phyloP scores from a whole-genome alignment of 1,140 invertebrate species.

The Drosophila kikkawai region DNA sequence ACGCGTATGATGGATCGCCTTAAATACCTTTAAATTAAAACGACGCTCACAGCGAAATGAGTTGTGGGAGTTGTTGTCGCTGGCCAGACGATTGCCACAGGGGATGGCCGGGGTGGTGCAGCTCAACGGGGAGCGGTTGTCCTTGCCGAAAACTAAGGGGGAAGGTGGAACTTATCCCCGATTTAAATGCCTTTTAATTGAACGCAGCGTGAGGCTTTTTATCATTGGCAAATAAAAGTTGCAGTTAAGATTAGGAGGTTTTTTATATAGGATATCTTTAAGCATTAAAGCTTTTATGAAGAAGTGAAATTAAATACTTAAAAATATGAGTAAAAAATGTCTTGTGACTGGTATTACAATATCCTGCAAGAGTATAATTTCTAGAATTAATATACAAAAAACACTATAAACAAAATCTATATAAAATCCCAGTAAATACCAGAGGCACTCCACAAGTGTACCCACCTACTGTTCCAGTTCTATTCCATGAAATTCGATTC shows the following conservation, averaged over 20 bases:
- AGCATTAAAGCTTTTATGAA: background rate
- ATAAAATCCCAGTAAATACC: conserved; percentile 8
- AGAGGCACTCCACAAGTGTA: background rate
- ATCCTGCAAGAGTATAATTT: too few species aligned
- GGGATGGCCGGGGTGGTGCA: conserved; percentile 19
- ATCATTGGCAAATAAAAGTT: conserved; percentile 19
- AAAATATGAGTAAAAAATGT: background rate
- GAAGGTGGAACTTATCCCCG: conserved; percentile 28
- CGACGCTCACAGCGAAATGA: conserved; percentile 66
- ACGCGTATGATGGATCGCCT: conserved; percentile 84
- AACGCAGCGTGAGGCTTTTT: conserved; percentile 60
- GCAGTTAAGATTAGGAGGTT: background rate
- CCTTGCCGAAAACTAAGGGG: background rate
- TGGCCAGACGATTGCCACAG: conserved; percentile 34
- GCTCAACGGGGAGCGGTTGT: conserved; percentile 11
- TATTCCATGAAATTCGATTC: conserved; percentile 4
- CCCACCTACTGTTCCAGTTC: background rate
- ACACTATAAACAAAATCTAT: background rate
- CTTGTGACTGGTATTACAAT: too few species aligned
- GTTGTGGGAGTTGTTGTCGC: conserved; percentile 55
- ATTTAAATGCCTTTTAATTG: conserved; percentile 80
- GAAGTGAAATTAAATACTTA: background rate
- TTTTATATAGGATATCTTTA: background rate
- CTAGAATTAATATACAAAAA: background rate
- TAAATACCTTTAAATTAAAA: conserved; percentile 85